Base-by-base conservation (phyloP, 2,888 invertebrate species). In the Emmelina monodactyla region DNA sequence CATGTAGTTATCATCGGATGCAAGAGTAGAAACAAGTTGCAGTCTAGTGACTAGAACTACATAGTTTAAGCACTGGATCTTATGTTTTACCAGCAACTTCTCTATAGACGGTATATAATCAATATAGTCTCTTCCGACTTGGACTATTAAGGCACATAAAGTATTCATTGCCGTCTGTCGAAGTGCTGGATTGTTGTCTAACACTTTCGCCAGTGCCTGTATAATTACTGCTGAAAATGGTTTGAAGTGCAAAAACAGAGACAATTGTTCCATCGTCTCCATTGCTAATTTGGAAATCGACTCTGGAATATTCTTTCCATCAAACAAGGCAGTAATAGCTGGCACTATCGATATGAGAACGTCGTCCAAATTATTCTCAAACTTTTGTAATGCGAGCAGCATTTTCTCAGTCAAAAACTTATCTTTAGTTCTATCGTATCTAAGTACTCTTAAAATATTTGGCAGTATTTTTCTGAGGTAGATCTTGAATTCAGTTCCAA, bases 401-500 rank as follows among this genome's bases (percentile, higher is more conserved):
- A 97, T 70, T 62, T 92, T 92, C 12, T 89, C 85, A 0, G 94
- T 94, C 1, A 94, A 88, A 39, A 84, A 82, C 45, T 88, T 85
- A 49, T 94, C 92, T 59, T 91, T 91, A 42, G 92, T 94, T 6
- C 84, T 87, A 55, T 98, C 98, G 55, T 94, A 91, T 54, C 91
- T 92, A 10, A 99, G 80, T 2, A 97, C 95, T 36, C 92, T 83
- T 28, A 99, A 68, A 40, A 99, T 94, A 61, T 97, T 93, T 0
- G 99, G 98, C 58, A 99, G 87, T 35, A 97, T 81, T 53, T 94
- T 92, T 0, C 97, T 92, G 9, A 98, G 76, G 62, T 97, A 97
- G 13, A 94, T 88, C 65, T 95, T 93, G 58, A 99, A 98, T 63
- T 98, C 97, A 0, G 95, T 91, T 1, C 97, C 97, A 31, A 98